Conservation (phyloP, 2,797 vertebrate genomes). For the Jordanella pulchra region DNA sequence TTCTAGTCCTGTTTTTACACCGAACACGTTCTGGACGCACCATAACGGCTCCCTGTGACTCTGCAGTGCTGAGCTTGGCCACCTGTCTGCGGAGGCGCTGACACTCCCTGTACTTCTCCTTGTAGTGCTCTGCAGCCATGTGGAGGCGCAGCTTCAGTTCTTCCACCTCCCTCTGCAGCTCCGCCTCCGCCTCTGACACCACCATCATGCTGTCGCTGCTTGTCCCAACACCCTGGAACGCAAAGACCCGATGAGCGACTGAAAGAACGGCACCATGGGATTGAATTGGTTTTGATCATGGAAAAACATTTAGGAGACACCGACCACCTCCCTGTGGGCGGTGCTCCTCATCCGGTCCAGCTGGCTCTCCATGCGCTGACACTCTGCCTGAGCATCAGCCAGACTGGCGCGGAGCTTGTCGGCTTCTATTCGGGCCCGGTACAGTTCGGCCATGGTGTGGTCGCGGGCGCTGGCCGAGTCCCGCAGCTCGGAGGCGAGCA, state of each 20-base stretch:
- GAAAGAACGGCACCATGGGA: not conserved
- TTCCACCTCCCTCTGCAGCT: slow-evolving; percentile 95
- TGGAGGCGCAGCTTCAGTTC: slow-evolving; percentile 96
- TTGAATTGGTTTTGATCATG: not conserved
- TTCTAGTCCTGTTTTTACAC: not conserved
- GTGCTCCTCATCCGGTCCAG: slow-evolving; percentile 78
- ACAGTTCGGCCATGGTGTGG: slow-evolving; percentile 91
- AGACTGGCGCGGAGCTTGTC: slow-evolving; percentile 87
- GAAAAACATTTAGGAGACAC: slow-evolving; percentile 8
- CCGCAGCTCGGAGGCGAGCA: slow-evolving; percentile 89
- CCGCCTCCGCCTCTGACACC: slow-evolving; percentile 84
- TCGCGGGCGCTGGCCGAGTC: slow-evolving; percentile 89
- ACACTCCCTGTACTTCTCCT: slow-evolving; percentile 97
- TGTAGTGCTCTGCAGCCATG: slow-evolving; percentile 98
- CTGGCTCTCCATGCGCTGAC: slow-evolving; percentile 78
- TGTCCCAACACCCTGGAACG: slow-evolving; percentile 63
- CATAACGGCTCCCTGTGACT: slow-evolving; percentile 78
- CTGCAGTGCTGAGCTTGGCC: slow-evolving; percentile 83
- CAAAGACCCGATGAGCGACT: not conserved
- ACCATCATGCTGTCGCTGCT: slow-evolving; percentile 56
- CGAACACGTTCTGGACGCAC: not conserved
- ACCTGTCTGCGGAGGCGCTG: slow-evolving; percentile 95
- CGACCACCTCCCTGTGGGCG: slow-evolving; percentile 72
- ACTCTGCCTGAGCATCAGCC: slow-evolving; percentile 85
- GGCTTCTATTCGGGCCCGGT: slow-evolving; percentile 86